Conservation (phyloP, 92 coral and sea anemone species). For the Phenganax marumi region DNA sequence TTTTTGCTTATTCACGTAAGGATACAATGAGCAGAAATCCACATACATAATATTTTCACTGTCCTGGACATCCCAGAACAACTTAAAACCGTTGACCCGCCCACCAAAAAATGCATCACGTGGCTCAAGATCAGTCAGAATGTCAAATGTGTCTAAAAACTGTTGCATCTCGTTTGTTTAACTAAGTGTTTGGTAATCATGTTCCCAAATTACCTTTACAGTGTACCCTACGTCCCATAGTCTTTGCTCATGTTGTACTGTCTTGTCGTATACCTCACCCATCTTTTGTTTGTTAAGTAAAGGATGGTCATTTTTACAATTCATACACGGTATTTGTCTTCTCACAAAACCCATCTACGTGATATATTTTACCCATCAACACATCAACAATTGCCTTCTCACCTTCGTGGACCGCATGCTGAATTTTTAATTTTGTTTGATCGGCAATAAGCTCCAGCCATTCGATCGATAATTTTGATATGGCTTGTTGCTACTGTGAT, state of each 20-base stretch:
- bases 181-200: slow-evolving; percentile 30
- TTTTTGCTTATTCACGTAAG: slow-evolving; percentile 19
- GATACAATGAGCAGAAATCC: slow-evolving; percentile 25
- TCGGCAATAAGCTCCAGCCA: slow-evolving; percentile 45
- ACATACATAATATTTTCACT: slow-evolving; percentile 33
- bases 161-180: slow-evolving; percentile 35
- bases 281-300: too few species aligned
- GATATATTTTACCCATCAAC: slow-evolving; percentile 22
- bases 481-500: slow-evolving; percentile 23
- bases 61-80: neutral
- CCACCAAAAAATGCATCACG: slow-evolving; percentile 61
- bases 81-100: slow-evolving; percentile 43
- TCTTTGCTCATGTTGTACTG: slow-evolving; percentile 26
- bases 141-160: slow-evolving; percentile 25
- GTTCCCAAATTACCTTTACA: slow-evolving; percentile 38
- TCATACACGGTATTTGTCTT: slow-evolving; percentile 32
- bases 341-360: slow-evolving; percentile 47
- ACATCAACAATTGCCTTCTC: slow-evolving; percentile 37
- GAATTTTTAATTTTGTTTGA: neutral
- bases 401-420: slow-evolving; percentile 26
- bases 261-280: too few species aligned
- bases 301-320: slow-evolving; percentile 38
- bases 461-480: slow-evolving; percentile 22
- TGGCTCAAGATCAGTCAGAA: slow-evolving; percentile 30
- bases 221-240: slow-evolving; percentile 25